Evolutionary conservation across 1,140 invertebrate genomes (phyloP).

Genomic region (Portunus trituberculatus): DNA sequence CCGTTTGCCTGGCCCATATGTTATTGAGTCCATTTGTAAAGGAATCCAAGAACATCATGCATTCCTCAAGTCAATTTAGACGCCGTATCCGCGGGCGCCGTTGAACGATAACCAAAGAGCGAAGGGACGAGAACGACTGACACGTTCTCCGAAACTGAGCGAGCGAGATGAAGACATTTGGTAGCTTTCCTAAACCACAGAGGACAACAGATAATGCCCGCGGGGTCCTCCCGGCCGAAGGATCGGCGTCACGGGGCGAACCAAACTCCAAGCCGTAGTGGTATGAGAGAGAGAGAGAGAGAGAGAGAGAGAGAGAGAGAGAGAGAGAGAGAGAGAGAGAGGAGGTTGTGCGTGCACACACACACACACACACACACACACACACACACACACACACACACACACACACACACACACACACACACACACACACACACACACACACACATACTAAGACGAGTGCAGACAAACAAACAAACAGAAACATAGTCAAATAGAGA

Average conservation of each 20-base stretch:
- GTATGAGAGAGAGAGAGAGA: constrained; percentile 37
- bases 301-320: constrained; percentile 3
- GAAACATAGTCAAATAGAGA: no score
- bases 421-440: no score
- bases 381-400: no score
- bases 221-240: constrained; percentile 41
- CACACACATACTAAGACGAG: neutral
- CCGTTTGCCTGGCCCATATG: no score
- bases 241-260: neutral
- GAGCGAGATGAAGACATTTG: constrained; percentile 58
- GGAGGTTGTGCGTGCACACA: neutral
- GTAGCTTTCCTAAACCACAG: constrained; percentile 59
- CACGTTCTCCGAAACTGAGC: constrained; percentile 10
- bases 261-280: neutral
- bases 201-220: constrained; percentile 32
- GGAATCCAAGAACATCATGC: constrained; percentile 21
- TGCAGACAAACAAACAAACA: neutral
- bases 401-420: no score
- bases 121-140: neutral
- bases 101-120: constrained; percentile 42
- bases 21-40: no score
- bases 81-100: neutral
- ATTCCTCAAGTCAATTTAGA: constrained; percentile 55
- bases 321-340: neutral
- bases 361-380: no score